These are phyloP conservation scores for Phyllopteryx taeniolatus DNA, from an alignment of 2,113 vertebrate species.

Conservation along the genomic window DNA sequence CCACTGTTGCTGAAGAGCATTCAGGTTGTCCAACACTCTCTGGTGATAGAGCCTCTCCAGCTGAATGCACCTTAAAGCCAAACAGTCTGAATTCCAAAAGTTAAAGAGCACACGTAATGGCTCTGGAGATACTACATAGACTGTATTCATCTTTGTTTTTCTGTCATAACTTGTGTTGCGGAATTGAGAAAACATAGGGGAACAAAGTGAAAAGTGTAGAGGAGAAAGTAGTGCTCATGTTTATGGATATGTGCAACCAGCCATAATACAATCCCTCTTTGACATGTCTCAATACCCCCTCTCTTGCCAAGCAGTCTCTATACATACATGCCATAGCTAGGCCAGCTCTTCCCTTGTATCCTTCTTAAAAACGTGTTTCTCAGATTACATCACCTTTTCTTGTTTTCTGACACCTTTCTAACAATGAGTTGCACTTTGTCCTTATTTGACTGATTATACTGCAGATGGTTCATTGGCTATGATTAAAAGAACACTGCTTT, in stretches of 20 bases:
- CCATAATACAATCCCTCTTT: constrained; percentile 57
- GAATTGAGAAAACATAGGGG: not conserved
- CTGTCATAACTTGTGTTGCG: not conserved
- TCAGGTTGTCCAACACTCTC: constrained; percentile 87
- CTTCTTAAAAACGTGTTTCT: constrained; percentile 1
- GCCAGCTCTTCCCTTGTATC: constrained; percentile 23
- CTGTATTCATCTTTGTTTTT: not conserved
- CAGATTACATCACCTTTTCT: constrained; percentile 1
- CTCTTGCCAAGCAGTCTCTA: constrained; percentile 13
- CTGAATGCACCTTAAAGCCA: constrained; percentile 88
- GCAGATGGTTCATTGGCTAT: not conserved
- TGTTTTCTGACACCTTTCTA: not conserved
- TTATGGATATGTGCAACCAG: constrained; percentile 57
- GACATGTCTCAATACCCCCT: constrained; percentile 37
- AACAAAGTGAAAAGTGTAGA: constrained; percentile 5
- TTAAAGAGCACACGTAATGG: not conserved
- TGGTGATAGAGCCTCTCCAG: constrained; percentile 91
- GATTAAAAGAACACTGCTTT: not conserved
- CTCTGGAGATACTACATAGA: not conserved
- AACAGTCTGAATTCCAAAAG: constrained; percentile 77
- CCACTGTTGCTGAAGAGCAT: constrained; percentile 88
- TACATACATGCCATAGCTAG: constrained; percentile 39
- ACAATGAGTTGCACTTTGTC: not conserved
- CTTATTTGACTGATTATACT: not conserved
- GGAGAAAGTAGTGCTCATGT: constrained; percentile 43